Percentiles rank a stretch among this genome's conserved stretches.
Conservation (phyloP, 1,140 invertebrate species). For the Macrobrachium nipponense region DNA sequence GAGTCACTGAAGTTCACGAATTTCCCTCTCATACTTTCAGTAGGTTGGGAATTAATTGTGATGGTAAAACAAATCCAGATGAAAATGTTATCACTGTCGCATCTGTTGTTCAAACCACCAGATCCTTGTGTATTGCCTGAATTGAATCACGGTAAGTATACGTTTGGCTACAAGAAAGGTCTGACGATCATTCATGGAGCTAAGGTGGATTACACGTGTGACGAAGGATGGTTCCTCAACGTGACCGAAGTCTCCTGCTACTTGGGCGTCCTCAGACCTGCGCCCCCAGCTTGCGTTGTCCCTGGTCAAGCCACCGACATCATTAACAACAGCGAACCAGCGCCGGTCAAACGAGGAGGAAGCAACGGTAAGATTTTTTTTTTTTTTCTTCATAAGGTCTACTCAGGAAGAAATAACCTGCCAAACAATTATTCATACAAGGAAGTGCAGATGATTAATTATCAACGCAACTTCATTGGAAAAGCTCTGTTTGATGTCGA, state of each 20-base stretch:
- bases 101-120: slow-evolving; percentile 63
- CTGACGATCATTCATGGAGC: slow-evolving; percentile 83
- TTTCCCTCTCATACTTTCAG: too few relatives aligned
- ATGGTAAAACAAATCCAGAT: too few relatives aligned
- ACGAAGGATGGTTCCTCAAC: slow-evolving; percentile 53
- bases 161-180: slow-evolving; percentile 80
- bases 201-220: slow-evolving; percentile 69
- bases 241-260: slow-evolving; percentile 73
- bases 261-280: slow-evolving; percentile 76
- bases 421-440: too few relatives aligned
- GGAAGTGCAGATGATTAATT: too few relatives aligned
- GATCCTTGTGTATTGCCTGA: slow-evolving; percentile 81
- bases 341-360: slow-evolving; percentile 33
- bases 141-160: slow-evolving; percentile 80
- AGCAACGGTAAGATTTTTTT: slow-evolving; percentile 15
- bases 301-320: slow-evolving; percentile 45
- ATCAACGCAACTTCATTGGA: too few relatives aligned
- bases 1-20: too few relatives aligned
- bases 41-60: too few relatives aligned
- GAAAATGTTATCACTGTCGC: too few relatives aligned
- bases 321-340: slow-evolving; percentile 56
- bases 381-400: slow-evolving; percentile 34
- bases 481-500: too few relatives aligned
- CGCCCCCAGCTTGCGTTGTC: slow-evolving; percentile 71
- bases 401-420: too few relatives aligned